Base-by-base conservation (phyloP, 2,888 invertebrate species). In the Drosophila mimica region DNA sequence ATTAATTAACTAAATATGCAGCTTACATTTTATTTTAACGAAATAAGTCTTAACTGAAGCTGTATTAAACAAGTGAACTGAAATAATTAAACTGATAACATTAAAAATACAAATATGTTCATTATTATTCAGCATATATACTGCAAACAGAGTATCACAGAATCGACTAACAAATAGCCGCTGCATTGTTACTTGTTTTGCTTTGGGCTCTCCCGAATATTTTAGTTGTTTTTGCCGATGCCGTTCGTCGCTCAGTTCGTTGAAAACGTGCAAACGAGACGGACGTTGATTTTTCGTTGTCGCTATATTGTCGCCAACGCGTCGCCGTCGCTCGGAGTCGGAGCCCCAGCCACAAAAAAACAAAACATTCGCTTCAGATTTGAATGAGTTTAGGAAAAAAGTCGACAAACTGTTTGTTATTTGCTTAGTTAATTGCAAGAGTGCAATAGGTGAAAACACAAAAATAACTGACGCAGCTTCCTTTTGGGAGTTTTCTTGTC, bases 311-410 rank as follows among this genome's bases (percentile, higher is more conserved):
- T 79, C 71, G 79, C 76, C 62, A 80, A 64, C 66, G 76, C 78
- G 82, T 81, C 74, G 82, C 79, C 78, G 78, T 79, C 79, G 65
- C 81, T 81, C 79, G 79, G 77, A 81, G 79, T 79, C 81, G 79
- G 78, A 78, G 78, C 78, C 78, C 59, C 51, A 76, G 61, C 56
- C 63, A 40, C 66, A 15, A 40, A 31, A 36, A n/a, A 34, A 34
- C n/a, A n/a, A 56, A 66, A 63, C 60, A 77, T 68, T 75, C 40
- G 60, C 54, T 63, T 57, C 59, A 77, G 34, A 75, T 67, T 70
- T 64, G 68, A 78, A 80, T 70, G 63, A 76, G 61, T 68, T 77
- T 31, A 60, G 60, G 51, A 71, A 63, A 36, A 57, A 56, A 76
- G 31, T 43, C 33, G 49, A 52, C 30, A 62, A 54, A 49, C 31